Conservation (phyloP, 2,888 invertebrate species). For the Dicroscelio sp. region DNA sequence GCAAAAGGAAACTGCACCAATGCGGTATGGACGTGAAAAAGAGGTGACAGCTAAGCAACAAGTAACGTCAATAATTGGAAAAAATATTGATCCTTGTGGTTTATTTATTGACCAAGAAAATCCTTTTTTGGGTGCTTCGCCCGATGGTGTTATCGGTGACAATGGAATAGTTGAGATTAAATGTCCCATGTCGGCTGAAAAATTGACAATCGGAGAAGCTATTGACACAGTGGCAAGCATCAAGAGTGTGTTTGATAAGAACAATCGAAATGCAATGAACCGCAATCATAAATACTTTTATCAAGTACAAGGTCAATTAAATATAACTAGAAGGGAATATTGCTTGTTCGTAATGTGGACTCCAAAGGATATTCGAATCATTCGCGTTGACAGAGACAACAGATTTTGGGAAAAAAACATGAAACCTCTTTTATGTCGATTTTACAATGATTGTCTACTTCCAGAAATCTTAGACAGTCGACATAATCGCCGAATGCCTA, state of each 20-base stretch:
- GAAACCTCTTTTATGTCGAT: neutral
- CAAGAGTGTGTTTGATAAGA: neutral
- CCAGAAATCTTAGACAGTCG: constrained; percentile 41
- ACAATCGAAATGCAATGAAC: constrained; percentile 5
- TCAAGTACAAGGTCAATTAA: constrained; percentile 28
- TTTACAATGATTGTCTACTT: constrained; percentile 18
- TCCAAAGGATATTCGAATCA: neutral
- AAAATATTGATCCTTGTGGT: constrained; percentile 53
- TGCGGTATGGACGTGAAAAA: constrained; percentile 70
- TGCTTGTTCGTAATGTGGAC: constrained; percentile 30
- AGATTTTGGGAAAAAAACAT: constrained; percentile 29
- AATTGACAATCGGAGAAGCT: constrained; percentile 24
- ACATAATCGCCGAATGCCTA: constrained; percentile 16
- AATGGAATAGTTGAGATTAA: constrained; percentile 79
- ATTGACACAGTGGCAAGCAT: neutral
- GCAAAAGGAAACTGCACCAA: neutral
- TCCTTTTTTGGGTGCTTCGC: constrained; percentile 66
- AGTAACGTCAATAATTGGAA: constrained; percentile 5
- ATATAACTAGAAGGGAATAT: constrained; percentile 19
- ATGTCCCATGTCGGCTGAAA: constrained; percentile 55
- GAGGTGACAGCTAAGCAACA: constrained; percentile 64
- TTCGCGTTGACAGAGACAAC: neutral
- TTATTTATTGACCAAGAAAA: constrained; percentile 67
- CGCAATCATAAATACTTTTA: constrained; percentile 11
- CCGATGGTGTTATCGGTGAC: constrained; percentile 76